Evolutionary conservation across 2,113 vertebrate species (phyloP), one percentile per base, ranked within the genome.

Genomic region (Pleuronectes platessa): DNA sequence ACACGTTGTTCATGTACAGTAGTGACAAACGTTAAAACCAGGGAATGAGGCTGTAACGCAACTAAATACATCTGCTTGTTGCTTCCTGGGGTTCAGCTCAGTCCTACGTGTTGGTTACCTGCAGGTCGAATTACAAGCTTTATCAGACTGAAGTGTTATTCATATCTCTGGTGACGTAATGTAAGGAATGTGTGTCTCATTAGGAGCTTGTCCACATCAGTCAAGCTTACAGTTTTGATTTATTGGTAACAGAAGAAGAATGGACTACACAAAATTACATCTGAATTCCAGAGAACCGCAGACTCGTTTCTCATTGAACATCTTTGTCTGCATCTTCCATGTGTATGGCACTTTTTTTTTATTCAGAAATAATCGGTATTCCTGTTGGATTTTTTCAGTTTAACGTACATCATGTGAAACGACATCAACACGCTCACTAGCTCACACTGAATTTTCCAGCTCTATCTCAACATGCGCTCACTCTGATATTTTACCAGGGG

Each of bases 1-100:
- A 35, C 18, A 24, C 4, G 54, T 6, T 13, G 42, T 61, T 71
- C 61, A 45, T 7, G 0, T 49, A 24, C 17, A 49, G 49, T 9
- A 5, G 12, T 26, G 42, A 62, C 6, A 68, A 67, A 70, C 81
- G 51, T 14, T 70, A 20, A 60, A 77, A 64, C 67, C 26, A 5
- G 0, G 5, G 27, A 31, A 31, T 31, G 23, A 59, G 75, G 35
- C 60, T 60, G 27, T 35, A 55, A 63, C 20, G 67, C 59, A 63
- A 2, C 17, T 24, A n/a, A 4, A 40, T 12, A 13, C n/a, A 68
- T 74, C 68, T 86, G 75, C 69, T 65, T 74, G 21, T 73, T 64
- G 58, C 61, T 82, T 40, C n/a, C 76, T 35, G 15, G 3, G 27
- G 75, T 79, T 78, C 31, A 35, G 1, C 63, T n/a, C 35, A 61